Percentiles rank a stretch among this genome's conserved stretches.
Evolutionary conservation across 2,888 invertebrate species (phyloP).

Genomic region (Apotomis turbidana): DNA sequence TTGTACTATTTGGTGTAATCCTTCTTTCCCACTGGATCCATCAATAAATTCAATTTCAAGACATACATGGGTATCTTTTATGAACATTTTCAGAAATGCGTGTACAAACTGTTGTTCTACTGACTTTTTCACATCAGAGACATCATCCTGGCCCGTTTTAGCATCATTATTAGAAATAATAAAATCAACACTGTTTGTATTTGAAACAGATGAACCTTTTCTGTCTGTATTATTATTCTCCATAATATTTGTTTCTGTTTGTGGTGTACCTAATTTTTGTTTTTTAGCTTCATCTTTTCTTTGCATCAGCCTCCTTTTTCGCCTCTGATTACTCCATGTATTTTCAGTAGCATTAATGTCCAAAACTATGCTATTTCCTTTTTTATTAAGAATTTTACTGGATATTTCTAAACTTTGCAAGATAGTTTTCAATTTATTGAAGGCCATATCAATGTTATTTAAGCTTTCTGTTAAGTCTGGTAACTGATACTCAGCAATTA

Average conservation of each 20-base stretch:
- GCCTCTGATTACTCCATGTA: slow-evolving; percentile 92
- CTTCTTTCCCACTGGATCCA: slow-evolving; percentile 85
- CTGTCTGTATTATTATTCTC: slow-evolving; percentile 11
- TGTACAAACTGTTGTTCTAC: slow-evolving; percentile 58
- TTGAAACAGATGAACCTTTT: slow-evolving; percentile 30
- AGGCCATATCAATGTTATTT: slow-evolving; percentile 58
- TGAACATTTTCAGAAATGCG: slow-evolving; percentile 68
- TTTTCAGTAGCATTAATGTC: slow-evolving; percentile 86
- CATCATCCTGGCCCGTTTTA: neutral
- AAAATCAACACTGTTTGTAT: slow-evolving; percentile 13
- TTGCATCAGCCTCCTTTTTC: slow-evolving; percentile 86
- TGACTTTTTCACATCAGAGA: slow-evolving; percentile 12
- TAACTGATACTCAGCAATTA: slow-evolving; percentile 61
- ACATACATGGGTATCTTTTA: slow-evolving; percentile 69
- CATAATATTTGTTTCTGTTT: slow-evolving; percentile 17
- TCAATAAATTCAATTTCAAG: slow-evolving; percentile 85
- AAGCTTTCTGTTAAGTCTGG: slow-evolving; percentile 56
- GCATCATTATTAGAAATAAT: neutral
- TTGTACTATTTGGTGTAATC: slow-evolving; percentile 89
- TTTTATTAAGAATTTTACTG: slow-evolving; percentile 66
- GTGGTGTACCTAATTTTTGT: slow-evolving; percentile 51
- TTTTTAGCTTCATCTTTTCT: slow-evolving; percentile 59
- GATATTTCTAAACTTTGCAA: slow-evolving; percentile 60
- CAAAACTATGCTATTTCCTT: slow-evolving; percentile 66
- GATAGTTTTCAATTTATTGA: slow-evolving; percentile 63